Base-by-base conservation (phyloP, 2,797 vertebrate species). In the Bradypodion pumilum region DNA sequence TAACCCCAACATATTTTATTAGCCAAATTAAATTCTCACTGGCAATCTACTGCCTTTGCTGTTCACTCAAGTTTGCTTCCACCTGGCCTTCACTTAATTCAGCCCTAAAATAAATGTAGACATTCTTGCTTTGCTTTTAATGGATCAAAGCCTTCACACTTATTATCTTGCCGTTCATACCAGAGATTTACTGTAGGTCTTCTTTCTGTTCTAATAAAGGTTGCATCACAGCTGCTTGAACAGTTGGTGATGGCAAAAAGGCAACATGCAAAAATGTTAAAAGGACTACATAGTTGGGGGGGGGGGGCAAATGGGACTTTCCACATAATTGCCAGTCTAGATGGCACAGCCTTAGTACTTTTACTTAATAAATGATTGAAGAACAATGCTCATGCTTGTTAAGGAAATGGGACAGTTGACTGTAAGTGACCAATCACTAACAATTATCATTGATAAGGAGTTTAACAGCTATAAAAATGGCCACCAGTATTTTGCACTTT, bases 1-100 rank as follows among this genome's bases (percentile, higher is more conserved):
- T 42, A 74, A 89, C 73, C 52, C 52, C 52, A 76, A 70, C 60
- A 83, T 32, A 62, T 62, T 72, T 83, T 69, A 80, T 83, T 87
- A 87, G 78, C 56, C 66, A 83, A 83, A 87, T 83, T 76, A 87
- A 70, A 76, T 62, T 76, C 65, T 85, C 63, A 40, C 27, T 74
- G 73, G 52, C 70, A 83, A 85, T 29, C 3, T 44, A 46, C 44
- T 32, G n/a, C 27, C 72, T 78, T 83, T 76, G 60, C 65, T 80
- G 25, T 76, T 83, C 81, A 76, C 52, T 59, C 40, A 74, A 65
- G 76, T 69, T 81, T 65, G 7, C 52, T 74, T 83, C 65, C 63
- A 75, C 63, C 63, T 85, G 70, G 62, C 12, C 15, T 46, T 8
- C 27, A 46, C 0, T 62, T 81, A 69, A 37, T 69, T 16, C 49